Conservation (phyloP, 2,888 invertebrate genomes). For the Oscheius myriophilus region DNA sequence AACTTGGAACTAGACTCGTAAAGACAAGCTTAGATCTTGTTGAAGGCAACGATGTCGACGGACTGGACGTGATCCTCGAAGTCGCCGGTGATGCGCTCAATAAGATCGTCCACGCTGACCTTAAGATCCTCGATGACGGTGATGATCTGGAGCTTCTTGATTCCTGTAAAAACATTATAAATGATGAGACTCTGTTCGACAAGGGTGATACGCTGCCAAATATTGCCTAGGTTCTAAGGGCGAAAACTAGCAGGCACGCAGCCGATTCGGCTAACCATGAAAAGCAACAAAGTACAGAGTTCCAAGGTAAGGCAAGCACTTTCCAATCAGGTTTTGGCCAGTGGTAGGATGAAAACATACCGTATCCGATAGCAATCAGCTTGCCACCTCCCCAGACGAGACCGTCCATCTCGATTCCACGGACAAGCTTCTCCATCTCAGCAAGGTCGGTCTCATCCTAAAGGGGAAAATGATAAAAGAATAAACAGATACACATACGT, state of each 20-base stretch:
- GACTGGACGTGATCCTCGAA: constrained; percentile 64
- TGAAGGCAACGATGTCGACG: constrained; percentile 68
- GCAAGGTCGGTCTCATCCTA: constrained; percentile 95
- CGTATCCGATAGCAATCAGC: constrained; percentile 54
- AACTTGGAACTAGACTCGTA: no score
- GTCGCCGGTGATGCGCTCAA: constrained; percentile 60
- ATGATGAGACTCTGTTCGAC: no score
- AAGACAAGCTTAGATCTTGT: constrained; percentile 59
- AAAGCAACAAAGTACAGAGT: no score
- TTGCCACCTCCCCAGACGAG: constrained; percentile 90
- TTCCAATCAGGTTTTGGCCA: background rate
- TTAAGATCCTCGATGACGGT: constrained; percentile 66
- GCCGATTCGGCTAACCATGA: no score
- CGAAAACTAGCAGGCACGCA: no score
- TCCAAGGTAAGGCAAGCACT: background rate
- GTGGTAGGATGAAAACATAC: constrained; percentile 10
- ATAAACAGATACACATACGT: no score
- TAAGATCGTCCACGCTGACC: constrained; percentile 66
- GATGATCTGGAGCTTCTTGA: constrained; percentile 68
- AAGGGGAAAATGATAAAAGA: no score
- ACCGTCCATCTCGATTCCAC: constrained; percentile 86
- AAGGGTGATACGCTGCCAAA: no score
- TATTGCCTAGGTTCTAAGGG: no score
- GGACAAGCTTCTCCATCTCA: constrained; percentile 84
- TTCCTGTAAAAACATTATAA: no score